Conservation (phyloP, 2,888 invertebrate genomes). For the Heterodera filipjevi region DNA sequence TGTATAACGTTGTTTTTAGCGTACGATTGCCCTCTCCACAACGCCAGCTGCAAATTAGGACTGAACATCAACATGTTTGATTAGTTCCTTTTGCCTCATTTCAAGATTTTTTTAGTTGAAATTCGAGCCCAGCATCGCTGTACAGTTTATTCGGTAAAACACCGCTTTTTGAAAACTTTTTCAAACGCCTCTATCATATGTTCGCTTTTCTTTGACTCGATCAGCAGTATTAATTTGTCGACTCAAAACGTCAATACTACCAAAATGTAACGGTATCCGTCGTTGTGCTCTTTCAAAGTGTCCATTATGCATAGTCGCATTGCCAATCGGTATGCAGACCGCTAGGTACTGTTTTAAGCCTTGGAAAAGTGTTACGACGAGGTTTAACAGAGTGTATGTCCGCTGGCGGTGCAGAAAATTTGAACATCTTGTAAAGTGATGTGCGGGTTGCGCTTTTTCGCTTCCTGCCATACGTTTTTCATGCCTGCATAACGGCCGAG, state of each 20-base stretch:
- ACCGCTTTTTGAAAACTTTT: background rate
- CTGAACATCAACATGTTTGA: slow-evolving; percentile 19
- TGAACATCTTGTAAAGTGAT: slow-evolving; percentile 9
- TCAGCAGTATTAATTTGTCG: background rate
- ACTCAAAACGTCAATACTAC: background rate
- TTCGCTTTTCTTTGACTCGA: background rate
- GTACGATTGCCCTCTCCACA: slow-evolving; percentile 27
- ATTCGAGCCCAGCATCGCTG: slow-evolving; percentile 5
- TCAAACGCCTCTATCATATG: slow-evolving; percentile 24
- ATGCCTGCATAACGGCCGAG: slow-evolving; percentile 14
- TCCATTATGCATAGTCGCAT: background rate
- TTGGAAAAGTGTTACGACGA: background rate
- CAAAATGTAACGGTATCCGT: background rate
- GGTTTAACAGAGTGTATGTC: background rate
- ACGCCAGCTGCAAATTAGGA: slow-evolving; percentile 21
- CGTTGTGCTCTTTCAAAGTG: no score
- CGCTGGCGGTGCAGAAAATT: slow-evolving; percentile 13
- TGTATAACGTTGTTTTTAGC: slow-evolving; percentile 25
- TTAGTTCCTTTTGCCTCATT: slow-evolving; percentile 9
- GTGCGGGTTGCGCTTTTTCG: background rate
- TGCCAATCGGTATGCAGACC: slow-evolving; percentile 10
- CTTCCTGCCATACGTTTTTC: slow-evolving; percentile 19
- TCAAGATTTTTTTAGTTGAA: slow-evolving; percentile 1
- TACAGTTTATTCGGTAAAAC: background rate
- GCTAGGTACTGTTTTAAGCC: no score